These are phyloP conservation scores for Lophotriccus pileatus DNA, from an alignment of 2,797 vertebrate species.

Conservation along the genomic window DNA sequence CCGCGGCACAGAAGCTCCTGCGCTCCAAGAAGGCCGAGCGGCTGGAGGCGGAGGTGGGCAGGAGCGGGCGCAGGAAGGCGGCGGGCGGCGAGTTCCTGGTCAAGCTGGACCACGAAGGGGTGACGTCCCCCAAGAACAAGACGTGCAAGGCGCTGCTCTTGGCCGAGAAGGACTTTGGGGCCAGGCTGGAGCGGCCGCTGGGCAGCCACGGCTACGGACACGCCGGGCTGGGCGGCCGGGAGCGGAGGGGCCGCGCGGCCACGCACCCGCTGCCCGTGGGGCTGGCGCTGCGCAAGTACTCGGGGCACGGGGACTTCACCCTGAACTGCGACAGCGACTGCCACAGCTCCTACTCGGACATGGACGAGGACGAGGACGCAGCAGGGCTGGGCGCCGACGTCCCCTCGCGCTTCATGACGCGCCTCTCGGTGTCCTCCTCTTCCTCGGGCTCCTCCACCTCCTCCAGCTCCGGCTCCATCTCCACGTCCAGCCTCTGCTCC, in stretches of 20 bases:
- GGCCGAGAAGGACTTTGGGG: conserved; percentile 79
- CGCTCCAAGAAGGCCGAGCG: conserved; percentile 75
- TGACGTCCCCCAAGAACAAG: conserved; percentile 97
- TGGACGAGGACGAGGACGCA: conserved; percentile 90
- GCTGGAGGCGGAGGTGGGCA: conserved; percentile 66
- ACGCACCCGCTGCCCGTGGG: conserved; percentile 78
- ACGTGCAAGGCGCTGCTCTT: conserved; percentile 89
- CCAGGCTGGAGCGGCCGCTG: conserved; percentile 72
- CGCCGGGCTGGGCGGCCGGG: conserved; percentile 79
- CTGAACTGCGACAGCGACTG: conserved; percentile 92
- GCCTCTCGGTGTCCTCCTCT: conserved; percentile 88
- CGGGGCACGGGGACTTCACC: conserved; percentile 80
- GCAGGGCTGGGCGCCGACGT: conserved; percentile 75
- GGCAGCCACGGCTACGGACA: conserved; percentile 80
- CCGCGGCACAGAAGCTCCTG: conserved; percentile 74
- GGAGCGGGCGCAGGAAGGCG: conserved; percentile 76
- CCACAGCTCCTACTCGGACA: conserved; percentile 92
- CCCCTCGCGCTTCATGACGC: conserved; percentile 87
- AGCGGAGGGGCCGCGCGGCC: conserved; percentile 79
- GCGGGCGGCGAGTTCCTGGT: conserved; percentile 82
- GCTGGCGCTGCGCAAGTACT: conserved; percentile 82
- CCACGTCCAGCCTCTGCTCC: conserved; percentile 94
- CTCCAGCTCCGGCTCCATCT: conserved; percentile 91
- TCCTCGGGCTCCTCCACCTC: conserved; percentile 92
- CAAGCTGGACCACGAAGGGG: conserved; percentile 96